Base-by-base conservation (phyloP, 2,888 invertebrate genomes). In the Sepiola atlantica region DNA sequence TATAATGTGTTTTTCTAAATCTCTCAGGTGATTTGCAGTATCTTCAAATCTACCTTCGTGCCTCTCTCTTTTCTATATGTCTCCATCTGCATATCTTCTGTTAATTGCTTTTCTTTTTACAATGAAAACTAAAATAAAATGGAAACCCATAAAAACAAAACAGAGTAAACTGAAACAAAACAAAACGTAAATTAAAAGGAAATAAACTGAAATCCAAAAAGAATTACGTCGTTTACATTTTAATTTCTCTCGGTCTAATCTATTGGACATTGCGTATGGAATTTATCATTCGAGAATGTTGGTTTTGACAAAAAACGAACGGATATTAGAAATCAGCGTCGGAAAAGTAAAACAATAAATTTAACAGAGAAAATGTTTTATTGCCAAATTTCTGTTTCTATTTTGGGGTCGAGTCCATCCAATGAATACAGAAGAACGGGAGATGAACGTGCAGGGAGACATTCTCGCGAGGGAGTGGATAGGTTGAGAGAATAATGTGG, bases 271-370 rank as follows among this genome's bases (percentile, higher is more conserved):
- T 32, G n/a, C 77, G 77, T 77, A 77, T 77, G 77, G 77, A 77
- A 77, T 77, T 77, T 77, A 77, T 77, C 77, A 77, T 77, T 77
- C 77, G 16, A 8, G 77, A 77, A 77, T 77, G 77, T 14, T 77
- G 77, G 77, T 77, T 77, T n/a, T 77, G 77, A 77, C 77, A 77
- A 77, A n/a, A 77, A 77, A 77, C 77, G 77, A 77, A 77, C 77
- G 77, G 77, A 77, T 77, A 77, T 77, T 77, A 77, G 77, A 77
- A 77, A 77, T 77, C 77, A 77, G 77, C n/a, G 10, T 77, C n/a
- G 77, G 77, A 77, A 77, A n/a, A 77, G 77, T 77, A 77, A 77
- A 77, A 77, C 77, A 77, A 77, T 77, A 77, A 77, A 77, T 77
- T 77, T 16, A 77, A 77, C 77, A 77, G n/a, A n/a, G 77, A 77